Conservation (phyloP, 1,140 invertebrate species). For the Eriosoma lanigerum region DNA sequence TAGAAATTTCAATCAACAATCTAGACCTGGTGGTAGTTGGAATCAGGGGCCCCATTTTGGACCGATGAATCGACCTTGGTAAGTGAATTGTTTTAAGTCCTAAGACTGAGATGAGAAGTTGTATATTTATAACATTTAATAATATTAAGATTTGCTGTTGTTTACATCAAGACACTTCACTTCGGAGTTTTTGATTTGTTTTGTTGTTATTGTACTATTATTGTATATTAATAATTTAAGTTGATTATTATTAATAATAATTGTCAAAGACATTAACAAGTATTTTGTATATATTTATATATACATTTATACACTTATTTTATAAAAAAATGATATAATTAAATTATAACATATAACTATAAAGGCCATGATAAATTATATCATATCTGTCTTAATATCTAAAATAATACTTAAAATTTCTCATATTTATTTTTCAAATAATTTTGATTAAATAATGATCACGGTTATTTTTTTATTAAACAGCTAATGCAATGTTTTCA, state of each 20-base stretch:
- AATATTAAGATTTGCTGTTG: constrained; percentile 15
- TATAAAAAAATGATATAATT: no score
- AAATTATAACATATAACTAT: no score
- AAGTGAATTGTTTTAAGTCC: constrained; percentile 24
- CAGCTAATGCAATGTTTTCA: constrained; percentile 1
- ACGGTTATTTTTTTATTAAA: neutral
- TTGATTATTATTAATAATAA: constrained; percentile 19
- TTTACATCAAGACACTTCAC: neutral
- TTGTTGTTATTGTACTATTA: constrained; percentile 25
- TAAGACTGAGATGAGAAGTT: constrained; percentile 32
- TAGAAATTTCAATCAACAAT: constrained; percentile 6
- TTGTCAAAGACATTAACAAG: neutral
- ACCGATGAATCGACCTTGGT: constrained; percentile 45
- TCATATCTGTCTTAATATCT: neutral
- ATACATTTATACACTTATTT: neutral
- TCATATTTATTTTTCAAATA: neutral
- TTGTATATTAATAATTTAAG: constrained; percentile 37
- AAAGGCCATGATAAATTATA: neutral
- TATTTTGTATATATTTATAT: constrained; percentile 1
- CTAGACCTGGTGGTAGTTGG: constrained; percentile 26
- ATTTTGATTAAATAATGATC: neutral
- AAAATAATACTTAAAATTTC: constrained; percentile 13
- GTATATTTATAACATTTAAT: constrained; percentile 48
- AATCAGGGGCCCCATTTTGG: constrained; percentile 25
- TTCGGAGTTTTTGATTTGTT: neutral